Conservation (phyloP, 2,888 invertebrate genomes). For the Amorpha juglandis region DNA sequence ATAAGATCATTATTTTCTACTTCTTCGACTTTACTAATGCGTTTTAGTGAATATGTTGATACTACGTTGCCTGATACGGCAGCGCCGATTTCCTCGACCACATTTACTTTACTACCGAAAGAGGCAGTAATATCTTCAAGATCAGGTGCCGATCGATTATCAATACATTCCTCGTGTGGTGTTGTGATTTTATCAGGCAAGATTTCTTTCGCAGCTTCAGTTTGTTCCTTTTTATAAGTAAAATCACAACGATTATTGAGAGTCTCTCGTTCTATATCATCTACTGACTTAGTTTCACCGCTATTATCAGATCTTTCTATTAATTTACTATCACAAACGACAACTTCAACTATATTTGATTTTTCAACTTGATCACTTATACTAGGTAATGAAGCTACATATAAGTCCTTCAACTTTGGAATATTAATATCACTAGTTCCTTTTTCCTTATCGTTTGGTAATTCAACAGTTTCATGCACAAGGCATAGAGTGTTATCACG, state of each 20-base stretch:
- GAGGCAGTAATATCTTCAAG: neutral
- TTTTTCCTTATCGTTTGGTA: constrained; percentile 70
- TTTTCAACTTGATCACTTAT: constrained; percentile 70
- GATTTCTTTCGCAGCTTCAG: constrained; percentile 34
- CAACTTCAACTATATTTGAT: constrained; percentile 74
- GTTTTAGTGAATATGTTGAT: neutral
- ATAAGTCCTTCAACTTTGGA: constrained; percentile 73
- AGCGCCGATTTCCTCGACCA: neutral
- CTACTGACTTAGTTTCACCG: constrained; percentile 78
- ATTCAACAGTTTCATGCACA: constrained; percentile 54
- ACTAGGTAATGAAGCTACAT: constrained; percentile 74
- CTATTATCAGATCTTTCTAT: constrained; percentile 69
- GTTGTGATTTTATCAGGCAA: constrained; percentile 25
- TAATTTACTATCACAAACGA: constrained; percentile 74
- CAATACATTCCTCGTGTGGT: neutral
- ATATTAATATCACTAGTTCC: constrained; percentile 68
- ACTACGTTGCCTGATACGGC: too few relatives aligned
- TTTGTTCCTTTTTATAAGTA: constrained; percentile 28
- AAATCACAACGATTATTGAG: constrained; percentile 33
- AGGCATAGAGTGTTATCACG: constrained; percentile 27
- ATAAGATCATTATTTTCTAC: constrained; percentile 46
- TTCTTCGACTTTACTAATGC: constrained; percentile 29
- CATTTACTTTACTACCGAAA: neutral
- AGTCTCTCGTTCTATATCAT: constrained; percentile 56
- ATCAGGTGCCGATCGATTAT: neutral